Percentiles rank a stretch among this genome's conserved stretches.
These are phyloP conservation scores for Geotrupes spiniger DNA, from an alignment of 2,888 invertebrate species.

Conservation along the genomic window DNA sequence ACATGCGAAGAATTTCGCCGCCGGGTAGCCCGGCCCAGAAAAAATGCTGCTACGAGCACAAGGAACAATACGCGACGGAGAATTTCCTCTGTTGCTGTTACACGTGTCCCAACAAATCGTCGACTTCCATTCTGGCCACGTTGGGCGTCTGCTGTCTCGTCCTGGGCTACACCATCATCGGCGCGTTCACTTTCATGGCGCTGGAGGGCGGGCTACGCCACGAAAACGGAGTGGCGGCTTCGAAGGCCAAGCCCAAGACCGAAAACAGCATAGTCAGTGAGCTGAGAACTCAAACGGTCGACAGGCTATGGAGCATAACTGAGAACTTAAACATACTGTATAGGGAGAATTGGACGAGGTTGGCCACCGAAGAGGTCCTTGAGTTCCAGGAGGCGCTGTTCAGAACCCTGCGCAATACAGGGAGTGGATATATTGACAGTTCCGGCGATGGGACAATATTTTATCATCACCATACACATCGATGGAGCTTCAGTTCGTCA, in stretches of 20 bases:
- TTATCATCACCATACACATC: conserved; percentile 53
- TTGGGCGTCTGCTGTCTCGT: conserved; percentile 82
- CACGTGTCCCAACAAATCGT: conserved; percentile 52
- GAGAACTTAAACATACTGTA: conserved; percentile 86
- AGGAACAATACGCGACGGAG: conserved; percentile 28
- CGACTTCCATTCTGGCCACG: conserved; percentile 70
- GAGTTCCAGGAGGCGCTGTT: conserved; percentile 72
- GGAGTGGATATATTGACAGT: conserved; percentile 36
- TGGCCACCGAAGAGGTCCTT: conserved; percentile 83
- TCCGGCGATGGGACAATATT: conserved; percentile 51
- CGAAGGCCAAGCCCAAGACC: conserved; percentile 58
- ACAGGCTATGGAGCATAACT: conserved; percentile 81
- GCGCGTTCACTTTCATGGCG: conserved; percentile 87
- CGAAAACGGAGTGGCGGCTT: conserved; percentile 64
- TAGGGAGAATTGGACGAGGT: conserved; percentile 86
- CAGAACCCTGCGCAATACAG: conserved; percentile 46
- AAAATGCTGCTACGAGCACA: conserved; percentile 46
- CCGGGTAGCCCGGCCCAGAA: conserved; percentile 46
- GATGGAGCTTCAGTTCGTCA: conserved; percentile 90
- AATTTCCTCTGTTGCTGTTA: conserved; percentile 58
- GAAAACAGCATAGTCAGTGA: conserved; percentile 46
- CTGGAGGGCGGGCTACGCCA: conserved; percentile 63
- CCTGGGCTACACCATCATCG: conserved; percentile 86
- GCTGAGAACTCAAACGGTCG: conserved; percentile 70
- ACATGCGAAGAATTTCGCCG: conserved; percentile 42